Percentiles rank a stretch among this genome's conserved stretches.
These are phyloP conservation scores for Pogonocichla stellata DNA, from an alignment of 2,113 vertebrate species.

Conservation along the genomic window DNA sequence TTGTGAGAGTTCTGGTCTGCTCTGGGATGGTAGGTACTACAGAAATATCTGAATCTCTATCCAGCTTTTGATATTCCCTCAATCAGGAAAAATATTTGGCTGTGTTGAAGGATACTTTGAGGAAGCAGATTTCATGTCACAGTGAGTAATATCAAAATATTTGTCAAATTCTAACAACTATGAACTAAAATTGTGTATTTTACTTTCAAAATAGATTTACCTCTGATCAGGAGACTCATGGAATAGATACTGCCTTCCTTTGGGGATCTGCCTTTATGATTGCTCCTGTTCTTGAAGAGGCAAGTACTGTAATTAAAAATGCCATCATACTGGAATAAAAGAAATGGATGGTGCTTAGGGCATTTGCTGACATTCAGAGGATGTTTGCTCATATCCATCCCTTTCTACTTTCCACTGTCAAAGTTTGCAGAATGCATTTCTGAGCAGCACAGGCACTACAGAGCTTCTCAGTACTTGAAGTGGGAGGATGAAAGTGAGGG, in stretches of 20 bases:
- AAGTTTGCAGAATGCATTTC: not conserved
- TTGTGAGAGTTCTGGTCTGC: not conserved
- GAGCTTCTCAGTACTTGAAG: not conserved
- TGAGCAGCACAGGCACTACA: not conserved
- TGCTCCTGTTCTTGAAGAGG: conserved; percentile 56
- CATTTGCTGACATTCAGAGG: not conserved
- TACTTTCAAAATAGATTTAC: conserved; percentile 50
- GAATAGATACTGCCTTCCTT: conserved; percentile 63
- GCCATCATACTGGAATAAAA: not conserved
- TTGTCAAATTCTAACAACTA: not conserved
- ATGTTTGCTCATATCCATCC: not conserved
- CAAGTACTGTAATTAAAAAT: conserved; percentile 45
- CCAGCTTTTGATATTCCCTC: not conserved
- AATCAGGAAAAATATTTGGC: not conserved
- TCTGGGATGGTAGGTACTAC: not conserved
- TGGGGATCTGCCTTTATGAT: conserved; percentile 67
- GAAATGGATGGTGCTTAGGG: not conserved
- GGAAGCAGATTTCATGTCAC: not conserved
- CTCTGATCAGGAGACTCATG: conserved; percentile 48
- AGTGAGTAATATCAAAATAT: not conserved
- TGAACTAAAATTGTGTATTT: not conserved
- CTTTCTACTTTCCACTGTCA: not conserved
- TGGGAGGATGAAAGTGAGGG: not conserved
- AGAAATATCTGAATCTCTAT: not conserved
- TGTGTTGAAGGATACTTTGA: not conserved